A percentile compares a stretch with the other conserved stretches of the same genome.
Conservation (phyloP, 2,888 invertebrate species). For the Bombylius major region DNA sequence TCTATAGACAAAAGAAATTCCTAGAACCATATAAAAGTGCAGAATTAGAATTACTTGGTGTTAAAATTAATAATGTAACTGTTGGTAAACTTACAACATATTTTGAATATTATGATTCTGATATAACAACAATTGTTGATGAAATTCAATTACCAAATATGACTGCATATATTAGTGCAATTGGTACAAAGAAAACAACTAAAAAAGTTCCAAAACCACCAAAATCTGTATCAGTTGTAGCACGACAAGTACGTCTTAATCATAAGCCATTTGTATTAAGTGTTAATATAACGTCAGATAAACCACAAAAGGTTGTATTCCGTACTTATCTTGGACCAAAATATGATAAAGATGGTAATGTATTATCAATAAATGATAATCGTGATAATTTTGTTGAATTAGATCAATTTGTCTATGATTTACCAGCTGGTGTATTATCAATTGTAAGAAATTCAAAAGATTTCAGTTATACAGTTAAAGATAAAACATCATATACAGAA, state of each 20-base stretch:
- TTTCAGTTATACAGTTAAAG: conserved; percentile 40
- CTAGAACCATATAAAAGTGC: conserved; percentile 45
- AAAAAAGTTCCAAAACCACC: not conserved
- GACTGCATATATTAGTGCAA: not conserved
- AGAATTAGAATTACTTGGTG: conserved; percentile 47
- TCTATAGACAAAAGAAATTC: not conserved
- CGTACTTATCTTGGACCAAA: conserved; percentile 59
- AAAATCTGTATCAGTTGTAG: not conserved
- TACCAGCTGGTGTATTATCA: conserved; percentile 40
- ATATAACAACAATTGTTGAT: conserved; percentile 34
- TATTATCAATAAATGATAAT: conserved; percentile 42
- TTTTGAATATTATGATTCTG: conserved; percentile 51
- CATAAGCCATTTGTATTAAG: conserved; percentile 53
- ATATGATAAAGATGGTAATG: conserved; percentile 42
- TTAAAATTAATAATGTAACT: conserved; percentile 48
- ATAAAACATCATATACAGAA: conserved; percentile 40
- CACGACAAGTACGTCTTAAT: conserved; percentile 42
- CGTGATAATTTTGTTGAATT: conserved; percentile 52
- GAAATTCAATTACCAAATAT: not conserved
- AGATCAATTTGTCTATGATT: conserved; percentile 47
- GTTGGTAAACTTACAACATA: conserved; percentile 54
- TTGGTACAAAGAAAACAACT: not conserved
- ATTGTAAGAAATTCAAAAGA: conserved; percentile 26
- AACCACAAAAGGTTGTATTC: conserved; percentile 44
- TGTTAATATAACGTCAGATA: conserved; percentile 47